Percentiles rank a stretch among this genome's conserved stretches.
phyloP scores from a whole-genome alignment of 1,140 invertebrate genomes.

The Leptinotarsa defecta region DNA sequence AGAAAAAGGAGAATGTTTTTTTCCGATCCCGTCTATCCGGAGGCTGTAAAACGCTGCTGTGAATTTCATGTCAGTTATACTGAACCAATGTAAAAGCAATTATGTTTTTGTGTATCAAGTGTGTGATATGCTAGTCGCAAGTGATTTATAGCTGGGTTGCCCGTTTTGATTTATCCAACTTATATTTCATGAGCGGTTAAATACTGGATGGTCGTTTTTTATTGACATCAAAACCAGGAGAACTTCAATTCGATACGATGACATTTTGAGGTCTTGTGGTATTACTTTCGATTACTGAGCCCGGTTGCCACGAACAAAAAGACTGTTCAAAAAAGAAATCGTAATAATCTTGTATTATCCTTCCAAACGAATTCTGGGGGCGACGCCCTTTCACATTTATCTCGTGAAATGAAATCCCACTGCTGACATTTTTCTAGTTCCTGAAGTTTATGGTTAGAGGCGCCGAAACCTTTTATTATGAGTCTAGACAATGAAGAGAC shows the following conservation, averaged over 20 bases:
- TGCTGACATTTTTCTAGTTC: neutral
- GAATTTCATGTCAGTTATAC: neutral
- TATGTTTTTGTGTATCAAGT: neutral
- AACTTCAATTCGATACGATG: no score
- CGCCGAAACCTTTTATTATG: neutral
- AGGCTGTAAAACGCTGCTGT: neutral
- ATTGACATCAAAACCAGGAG: no score
- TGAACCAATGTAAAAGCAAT: neutral
- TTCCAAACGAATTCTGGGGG: no score
- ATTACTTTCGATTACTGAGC: no score
- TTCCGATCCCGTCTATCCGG: neutral
- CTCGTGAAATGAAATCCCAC: no score
- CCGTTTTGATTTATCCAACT: neutral
- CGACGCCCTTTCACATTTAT: no score
- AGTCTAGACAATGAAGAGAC: constrained; percentile 5
- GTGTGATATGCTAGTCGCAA: neutral
- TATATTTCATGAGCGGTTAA: neutral
- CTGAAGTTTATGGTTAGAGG: neutral
- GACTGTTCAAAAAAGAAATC: no score
- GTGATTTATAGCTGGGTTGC: neutral
- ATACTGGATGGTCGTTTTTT: no score
- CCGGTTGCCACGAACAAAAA: no score
- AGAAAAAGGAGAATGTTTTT: neutral
- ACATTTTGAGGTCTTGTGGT: no score
- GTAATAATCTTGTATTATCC: no score